phyloP scores from a whole-genome alignment of 1,140 invertebrate genomes.

The Grapholita molesta region DNA sequence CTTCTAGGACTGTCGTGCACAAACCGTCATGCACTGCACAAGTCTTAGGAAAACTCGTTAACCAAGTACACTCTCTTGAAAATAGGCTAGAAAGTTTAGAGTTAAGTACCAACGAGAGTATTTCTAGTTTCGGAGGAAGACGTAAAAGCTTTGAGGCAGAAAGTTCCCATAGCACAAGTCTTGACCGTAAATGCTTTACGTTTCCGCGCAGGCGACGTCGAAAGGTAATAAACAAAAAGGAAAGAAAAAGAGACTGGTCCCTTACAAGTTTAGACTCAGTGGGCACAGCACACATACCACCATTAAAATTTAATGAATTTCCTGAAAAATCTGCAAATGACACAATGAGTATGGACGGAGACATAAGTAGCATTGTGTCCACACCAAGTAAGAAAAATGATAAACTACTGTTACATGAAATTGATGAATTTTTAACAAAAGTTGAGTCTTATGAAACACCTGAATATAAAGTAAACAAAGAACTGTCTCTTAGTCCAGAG shows the following conservation, averaged over 20 bases:
- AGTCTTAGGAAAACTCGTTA: conserved; percentile 81
- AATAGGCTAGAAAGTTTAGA: conserved; percentile 76
- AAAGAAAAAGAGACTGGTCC: conserved; percentile 40
- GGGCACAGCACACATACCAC: conserved; percentile 26
- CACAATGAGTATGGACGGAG: conserved; percentile 66
- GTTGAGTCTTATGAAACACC: conserved; percentile 74
- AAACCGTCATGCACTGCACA: conserved; percentile 67
- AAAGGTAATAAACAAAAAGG: conserved; percentile 36
- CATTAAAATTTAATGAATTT: conserved; percentile 33
- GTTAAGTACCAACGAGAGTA: conserved; percentile 45
- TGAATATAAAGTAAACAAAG: conserved; percentile 43
- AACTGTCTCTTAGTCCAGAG: conserved; percentile 41
- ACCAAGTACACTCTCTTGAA: conserved; percentile 81
- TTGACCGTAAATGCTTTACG: conserved; percentile 58
- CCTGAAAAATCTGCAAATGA: conserved; percentile 41
- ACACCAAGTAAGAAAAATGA: conserved; percentile 71
- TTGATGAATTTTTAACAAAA: conserved; percentile 78
- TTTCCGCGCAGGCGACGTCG: conserved; percentile 59
- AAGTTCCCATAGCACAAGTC: conserved; percentile 46
- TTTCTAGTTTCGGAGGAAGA: conserved; percentile 39
- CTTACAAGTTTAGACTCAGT: conserved; percentile 51
- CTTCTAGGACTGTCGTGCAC: conserved; percentile 56
- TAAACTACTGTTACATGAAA: conserved; percentile 72
- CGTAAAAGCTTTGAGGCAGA: conserved; percentile 47
- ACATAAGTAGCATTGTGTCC: conserved; percentile 63